Evolutionary conservation across 2,113 vertebrate species (phyloP), one percentile per base, ranked within the genome.

Genomic region (Corydoras sp.): DNA sequence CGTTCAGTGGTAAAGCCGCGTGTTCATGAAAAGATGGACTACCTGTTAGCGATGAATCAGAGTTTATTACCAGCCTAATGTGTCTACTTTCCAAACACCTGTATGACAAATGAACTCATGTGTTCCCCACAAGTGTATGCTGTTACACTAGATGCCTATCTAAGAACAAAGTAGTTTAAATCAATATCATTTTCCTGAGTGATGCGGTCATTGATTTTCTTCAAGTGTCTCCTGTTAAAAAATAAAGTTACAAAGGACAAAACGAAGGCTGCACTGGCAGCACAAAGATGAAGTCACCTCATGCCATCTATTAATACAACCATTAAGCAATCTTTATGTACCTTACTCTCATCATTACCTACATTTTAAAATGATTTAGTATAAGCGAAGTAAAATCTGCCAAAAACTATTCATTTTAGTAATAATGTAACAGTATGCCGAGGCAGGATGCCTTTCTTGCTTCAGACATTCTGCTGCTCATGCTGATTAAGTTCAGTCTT

Each of bases 141-240:
- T 53, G 51, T 53, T 53, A 53, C 51, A 53, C 13, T 10, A 12
- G 51, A 12, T 53, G 51, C 51, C 13, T 53, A 53, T 53, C 51
- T 14, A 53, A 14, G 13, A 56, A 56, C n/a, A n/a, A 56, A n/a
- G 54, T n/a, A 56, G 54, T 56, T 56, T 56, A 56, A 56, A 56
- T 56, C 54, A 56, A 56, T 56, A 56, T 56, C 14, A 56, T n/a
- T 56, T 13, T 56, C 13, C 54, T 29, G 18, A 50, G 10, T 50
- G 43, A 56, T 64, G 6, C n/a, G 35, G 32, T 64, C 43, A 64
- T 48, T 53, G 49, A 53, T 10, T 65, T 3, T 2, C 9, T 51
- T 65, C 48, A 12, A 54, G 2, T 53, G 50, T 54, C 63, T 65
- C 63, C 48, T 13, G 5, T 24, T 12, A 14, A 13, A 30, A 30